Evolutionary conservation across 2,888 invertebrate species (phyloP), one percentile per base, ranked within the genome.

Genomic region (Conops quadrifasciatus): DNA sequence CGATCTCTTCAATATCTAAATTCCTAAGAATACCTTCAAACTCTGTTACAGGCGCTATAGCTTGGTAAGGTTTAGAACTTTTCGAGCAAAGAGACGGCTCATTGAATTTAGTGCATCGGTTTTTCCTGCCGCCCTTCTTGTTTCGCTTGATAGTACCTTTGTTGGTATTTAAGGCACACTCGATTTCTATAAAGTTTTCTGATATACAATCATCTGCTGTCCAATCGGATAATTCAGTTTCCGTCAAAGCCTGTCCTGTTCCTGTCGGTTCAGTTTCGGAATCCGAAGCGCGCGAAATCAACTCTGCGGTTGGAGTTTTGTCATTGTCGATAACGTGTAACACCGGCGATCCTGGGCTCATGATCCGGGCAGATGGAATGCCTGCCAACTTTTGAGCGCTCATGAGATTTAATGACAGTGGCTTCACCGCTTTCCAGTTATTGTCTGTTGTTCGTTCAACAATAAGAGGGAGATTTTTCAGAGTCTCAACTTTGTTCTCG

Each of bases 171-270:
- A 90, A 86, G 51, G 87, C 88, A 76, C 90, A 89, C 72, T 91
- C 91, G 63, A 89, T 88, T 75, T 91, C 91, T 53, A 90, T 90
- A 71, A 93, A 89, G 81, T 93, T 93, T 78, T 94, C 94, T 0
- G 93, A 90, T 1, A 91, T 92, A 53, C 90, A 91, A 75, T 91
- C 93, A 79, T 95, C 94, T 3, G 92, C 90, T 0, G 94, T 94
- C 95, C 94, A 95, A 82, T 95, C 95, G 0, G 94, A 94, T n/a
- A 94, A 87, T 81, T 95, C 95, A 0, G 94, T 94, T 84, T 95
- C 95, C 0, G 94, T 94, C 15, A 94, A 87, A 2, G 91, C 93
- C 1, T 92, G 89, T 0, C 92, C 92, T 1, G 83, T 83, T 1
- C 68, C 68, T 0, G 91, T 91, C 1, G 88, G 88, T 77, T 93